phyloP scores from a whole-genome alignment of 2,888 invertebrate genomes.

The Cephus rjabovi region DNA sequence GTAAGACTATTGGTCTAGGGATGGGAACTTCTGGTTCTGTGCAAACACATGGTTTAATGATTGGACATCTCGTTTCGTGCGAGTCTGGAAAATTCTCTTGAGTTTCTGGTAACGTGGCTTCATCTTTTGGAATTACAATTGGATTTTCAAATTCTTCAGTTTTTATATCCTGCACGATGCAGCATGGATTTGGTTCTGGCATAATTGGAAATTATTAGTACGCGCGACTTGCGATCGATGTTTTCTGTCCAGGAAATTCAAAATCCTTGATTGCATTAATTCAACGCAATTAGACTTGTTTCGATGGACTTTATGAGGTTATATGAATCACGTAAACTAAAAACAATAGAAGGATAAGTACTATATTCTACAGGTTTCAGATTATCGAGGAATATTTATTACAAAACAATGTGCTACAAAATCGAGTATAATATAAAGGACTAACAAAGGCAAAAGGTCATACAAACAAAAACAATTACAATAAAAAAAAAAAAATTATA shows the following conservation, averaged over 20 bases:
- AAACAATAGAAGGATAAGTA: background rate
- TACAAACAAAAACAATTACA: slow-evolving; percentile 5
- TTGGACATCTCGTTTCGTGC: background rate
- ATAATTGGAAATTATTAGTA: background rate
- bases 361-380: background rate
- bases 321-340: background rate
- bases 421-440: background rate
- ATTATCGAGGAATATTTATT: background rate
- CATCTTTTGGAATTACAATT: background rate
- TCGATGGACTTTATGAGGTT: background rate
- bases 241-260: background rate
- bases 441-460: slow-evolving; percentile 2
- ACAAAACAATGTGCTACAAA: background rate
- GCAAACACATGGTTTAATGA: background rate
- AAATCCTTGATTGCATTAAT: background rate
- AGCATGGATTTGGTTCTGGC: background rate
- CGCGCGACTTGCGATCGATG: background rate
- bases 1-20: background rate
- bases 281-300: background rate
- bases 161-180: background rate
- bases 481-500: slow-evolving; percentile 12
- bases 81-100: background rate
- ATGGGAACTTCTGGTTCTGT: background rate
- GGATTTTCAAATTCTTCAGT: background rate
- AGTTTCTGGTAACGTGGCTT: background rate